Evolutionary conservation across 2,888 invertebrate genomes (phyloP), one percentile per base, ranked within the genome.

Genomic region (Pinctada fucata): DNA sequence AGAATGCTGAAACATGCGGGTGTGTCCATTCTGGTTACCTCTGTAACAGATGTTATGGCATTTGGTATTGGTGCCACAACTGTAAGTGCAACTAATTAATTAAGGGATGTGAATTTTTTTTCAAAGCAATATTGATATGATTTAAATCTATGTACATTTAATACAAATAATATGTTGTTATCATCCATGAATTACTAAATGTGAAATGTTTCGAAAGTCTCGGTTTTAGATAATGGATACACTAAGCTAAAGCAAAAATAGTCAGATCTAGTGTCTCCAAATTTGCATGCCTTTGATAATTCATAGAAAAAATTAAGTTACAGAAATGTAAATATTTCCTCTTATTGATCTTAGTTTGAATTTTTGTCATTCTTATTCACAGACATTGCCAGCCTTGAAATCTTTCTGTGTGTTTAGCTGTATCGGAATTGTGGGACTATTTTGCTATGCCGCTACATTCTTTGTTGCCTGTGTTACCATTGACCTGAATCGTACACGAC

Each of bases 341-440:
- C 31, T 31, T 31, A 31, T 1, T 31, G 31, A 0, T 31, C 31
- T 31, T 1, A 31, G 31, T 31, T 31, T 31, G 31, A 31, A 31
- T 31, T 31, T 1, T 31, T 31, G 0, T 31, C 31, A 31, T 31
- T 31, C 31, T 31, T 31, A 31, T 31, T 83, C 84, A n/a, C 84
- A 95, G 95, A 95, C 96, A 88, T 93, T 97, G 79, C 97, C 97
- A 16, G 96, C 96, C 2, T 93, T 97, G 67, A 95, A 95, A 90
- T 96, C 96, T 0, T 97, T 96, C 91, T 97, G 97, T 91, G 93
- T 96, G 72, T 97, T 96, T 91, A 96, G 96, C 8, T 96, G 96
- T 3, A 92, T 95, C 2, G 96, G 96, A n/a, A 95, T 97, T 0
- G 94, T 96, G 76, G 95, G 95, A 86, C 95, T 96, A 16, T 95